Conservation (phyloP, 2,113 vertebrate species). For the Cathartes aura region DNA sequence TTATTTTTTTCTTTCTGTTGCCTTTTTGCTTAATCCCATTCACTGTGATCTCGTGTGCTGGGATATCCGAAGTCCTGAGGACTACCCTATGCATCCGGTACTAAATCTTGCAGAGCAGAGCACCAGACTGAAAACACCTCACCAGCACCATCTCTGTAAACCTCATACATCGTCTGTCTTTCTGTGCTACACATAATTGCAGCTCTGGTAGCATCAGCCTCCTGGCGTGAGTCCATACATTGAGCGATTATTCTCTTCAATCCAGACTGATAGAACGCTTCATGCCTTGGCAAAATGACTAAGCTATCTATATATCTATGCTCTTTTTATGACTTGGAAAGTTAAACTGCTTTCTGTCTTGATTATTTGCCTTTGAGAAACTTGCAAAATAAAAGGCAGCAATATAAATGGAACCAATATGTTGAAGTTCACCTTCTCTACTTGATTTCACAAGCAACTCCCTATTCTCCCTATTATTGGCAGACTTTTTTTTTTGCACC, state of each 20-base stretch:
- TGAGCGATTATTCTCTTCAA: neutral
- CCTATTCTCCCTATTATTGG: neutral
- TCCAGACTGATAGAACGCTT: neutral
- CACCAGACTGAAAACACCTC: neutral
- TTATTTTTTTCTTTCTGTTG: neutral
- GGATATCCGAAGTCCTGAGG: neutral
- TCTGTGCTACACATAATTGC: neutral
- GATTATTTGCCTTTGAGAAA: neutral
- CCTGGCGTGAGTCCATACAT: accelerated
- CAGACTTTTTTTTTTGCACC: neutral
- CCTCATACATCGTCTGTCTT: accelerated
- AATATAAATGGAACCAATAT: neutral
- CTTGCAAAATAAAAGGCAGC: neutral
- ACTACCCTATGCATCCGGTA: neutral
- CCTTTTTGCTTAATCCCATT: neutral
- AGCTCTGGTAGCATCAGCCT: neutral
- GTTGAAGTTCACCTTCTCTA: neutral
- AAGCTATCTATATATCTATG: neutral
- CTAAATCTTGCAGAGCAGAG: neutral
- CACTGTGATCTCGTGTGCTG: accelerated
- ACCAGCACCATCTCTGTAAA: neutral
- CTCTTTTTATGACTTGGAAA: neutral
- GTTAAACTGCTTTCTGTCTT: neutral
- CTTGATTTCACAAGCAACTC: neutral
- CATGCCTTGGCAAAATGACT: neutral